Evolutionary conservation across 2,888 invertebrate genomes (phyloP), one percentile per base, ranked within the genome.

Genomic region (Gryllus longicercus): DNA sequence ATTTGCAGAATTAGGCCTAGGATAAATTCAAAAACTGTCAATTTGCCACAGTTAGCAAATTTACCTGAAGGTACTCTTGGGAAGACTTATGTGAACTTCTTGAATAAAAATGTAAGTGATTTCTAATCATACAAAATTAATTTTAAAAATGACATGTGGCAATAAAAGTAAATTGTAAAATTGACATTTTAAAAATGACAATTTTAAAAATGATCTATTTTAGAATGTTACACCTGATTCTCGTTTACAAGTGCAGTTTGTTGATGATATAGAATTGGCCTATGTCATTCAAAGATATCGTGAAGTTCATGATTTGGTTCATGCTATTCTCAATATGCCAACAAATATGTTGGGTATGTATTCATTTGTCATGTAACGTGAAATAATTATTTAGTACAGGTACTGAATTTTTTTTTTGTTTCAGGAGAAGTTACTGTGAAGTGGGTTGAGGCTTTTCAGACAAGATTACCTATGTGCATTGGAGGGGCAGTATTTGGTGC

Each of bases 221-320:
- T 85, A 94, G 92, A 92, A 94, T 84, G 97, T 99, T 1, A 95
- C 95, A 10, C 98, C 99, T 0, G 99, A 99, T 89, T 93, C 95
- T 51, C 90, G 99, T 82, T 89, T 93, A 83, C 91, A 94, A 21
- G 98, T 99, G 0, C 94, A 95, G 84, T 99, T 98, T 88, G 92
- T 99, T 78, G 93, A 96, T 83, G 95, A 99, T 87, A 88, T 92
- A 2, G 94, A 97, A 83, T 87, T 97, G 84, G 97, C 97, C 8
- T 99, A 98, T 88, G 94, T 99, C 77, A 97, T 99, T 94, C 96
- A 97, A 87, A 90, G 99, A 80, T 99, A 99, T 86, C 91, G 99
- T 83, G 98, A 99, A 89, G 94, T 95, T 12, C 99, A 99, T 87
- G 99, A 99, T 89, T 90, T 99, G 83, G 92, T 96, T 81, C 99